Base-by-base conservation (phyloP, 2,888 invertebrate species). In the Tetropium fuscum region DNA sequence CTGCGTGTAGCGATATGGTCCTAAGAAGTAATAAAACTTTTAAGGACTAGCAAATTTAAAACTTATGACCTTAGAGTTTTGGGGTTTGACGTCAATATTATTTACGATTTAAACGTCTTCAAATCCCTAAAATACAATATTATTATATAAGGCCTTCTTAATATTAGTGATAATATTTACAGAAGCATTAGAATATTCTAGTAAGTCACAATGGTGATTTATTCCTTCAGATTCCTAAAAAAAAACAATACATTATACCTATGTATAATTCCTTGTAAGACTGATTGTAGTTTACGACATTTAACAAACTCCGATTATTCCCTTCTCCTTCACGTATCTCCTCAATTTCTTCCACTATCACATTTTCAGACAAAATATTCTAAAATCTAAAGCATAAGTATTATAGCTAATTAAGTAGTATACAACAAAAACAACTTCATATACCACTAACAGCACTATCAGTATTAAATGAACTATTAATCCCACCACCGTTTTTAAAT, bases 401-500 rank as follows among this genome's bases (percentile, higher is more conserved):
- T 7, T 22, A 22, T 22, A 4, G 7, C 5, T 22, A 22, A 5
- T 4, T 27, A 1, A 10, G 8, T 27, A 27, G 27, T 27, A 27
- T 27, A 1, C 2, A 27, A 27, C n/a, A 27, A 27, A 27, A 27
- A 27, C 5, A 3, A 27, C 10, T 27, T 27, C 27, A 27, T 27
- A 4, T 27, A 27, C 27, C 10, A 27, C n/a, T 27, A 27, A 27
- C 27, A 27, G n/a, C 5, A 27, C 27, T 27, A 27, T 27, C 27
- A 10, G n/a, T 27, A 27, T 27, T 10, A 27, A 27, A 27, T 27
- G 27, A 5, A 27, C 27, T 27, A 27, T 10, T 27, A 27, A 27
- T 27, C 27, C 27, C 27, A 27, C 27, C 27, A 27, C 27, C 27
- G 27, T 27, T 27, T 27, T 27, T 27, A 27, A 27, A 27, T 27